phyloP scores from a whole-genome alignment of 1,140 invertebrate species.

The Zaprionus africanus region DNA sequence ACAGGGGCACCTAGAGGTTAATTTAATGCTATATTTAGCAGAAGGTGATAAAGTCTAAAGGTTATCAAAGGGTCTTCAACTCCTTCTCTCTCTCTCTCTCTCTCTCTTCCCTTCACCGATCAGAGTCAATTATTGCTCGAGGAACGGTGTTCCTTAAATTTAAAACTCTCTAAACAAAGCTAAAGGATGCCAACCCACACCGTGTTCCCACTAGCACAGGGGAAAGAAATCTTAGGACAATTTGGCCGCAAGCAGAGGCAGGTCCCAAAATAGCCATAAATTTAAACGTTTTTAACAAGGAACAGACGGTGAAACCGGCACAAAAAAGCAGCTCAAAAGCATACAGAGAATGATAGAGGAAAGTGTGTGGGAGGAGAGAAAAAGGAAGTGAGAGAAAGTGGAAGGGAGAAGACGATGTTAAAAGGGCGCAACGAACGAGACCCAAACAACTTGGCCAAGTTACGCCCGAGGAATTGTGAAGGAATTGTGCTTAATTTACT shows the following conservation, averaged over 20 bases:
- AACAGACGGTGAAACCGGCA: constrained; percentile 62
- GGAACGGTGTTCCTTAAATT: constrained; percentile 14
- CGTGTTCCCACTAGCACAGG: no score
- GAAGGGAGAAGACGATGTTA: constrained; percentile 8
- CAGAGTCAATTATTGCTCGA: constrained; percentile 6
- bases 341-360: constrained; percentile 9
- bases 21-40: no score
- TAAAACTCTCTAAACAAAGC: constrained; percentile 13
- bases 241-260: constrained; percentile 63
- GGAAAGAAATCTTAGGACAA: constrained; percentile 62
- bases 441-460: constrained; percentile 46
- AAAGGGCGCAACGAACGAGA: constrained; percentile 34
- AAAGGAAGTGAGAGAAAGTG: constrained; percentile 4
- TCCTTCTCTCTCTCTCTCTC: background rate
- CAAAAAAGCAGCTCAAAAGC: constrained; percentile 24
- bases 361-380: background rate
- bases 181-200: background rate
- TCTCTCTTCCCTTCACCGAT: background rate
- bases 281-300: constrained; percentile 76
- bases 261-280: constrained; percentile 81
- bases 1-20: no score
- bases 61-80: background rate
- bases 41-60: no score
- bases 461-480: constrained; percentile 65
- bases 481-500: constrained; percentile 73